Evolutionary conservation across 2,113 vertebrate species (phyloP), one percentile per base, ranked within the genome.

Genomic region (Gopherus evgoodei): DNA sequence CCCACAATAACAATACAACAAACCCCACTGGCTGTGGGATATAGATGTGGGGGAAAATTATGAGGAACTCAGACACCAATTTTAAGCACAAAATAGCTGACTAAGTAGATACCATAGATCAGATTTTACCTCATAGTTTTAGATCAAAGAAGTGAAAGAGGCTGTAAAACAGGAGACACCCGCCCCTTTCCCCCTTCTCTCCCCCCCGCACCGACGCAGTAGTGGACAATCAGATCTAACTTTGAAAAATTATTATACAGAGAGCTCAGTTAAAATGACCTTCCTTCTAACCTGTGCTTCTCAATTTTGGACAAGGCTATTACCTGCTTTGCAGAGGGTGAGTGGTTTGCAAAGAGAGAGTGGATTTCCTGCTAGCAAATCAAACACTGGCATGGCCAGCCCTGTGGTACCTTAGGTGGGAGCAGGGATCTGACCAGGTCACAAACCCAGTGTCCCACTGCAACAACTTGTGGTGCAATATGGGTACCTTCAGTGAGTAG

Each of bases 61-160:
- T 53, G 52, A 53, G 21, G 35, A 78, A 84, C 81, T 92, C 75
- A 62, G 52, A 17, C 87, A 81, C 8, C 44, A 82, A 29, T 89
- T 6, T 72, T 44, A 91, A 96, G 17, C 22, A 82, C 13, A 38
- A 88, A 90, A 89, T 52, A 90, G 79, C 78, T 90, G 8, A 57
- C 90, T 91, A 82, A 93, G 80, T 17, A 90, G 75, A 88, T 80
- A 90, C 22, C 47, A 89, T 12, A 17, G 62, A 89, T 91, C 86
- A 95, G 83, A 84, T 95, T 96, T 93, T 88, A 90, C 81, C 78
- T 72, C 53, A 82, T 22, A 81, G 76, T 57, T 95, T 80, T 50
- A 93, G 80, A 96, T 59, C 8, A 88, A 53, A 8, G 27, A 84
- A 90, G 56, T 57, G 76, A 90, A 35, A 84, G 38, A 87, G 86